These are phyloP conservation scores for Mamestra configurata DNA, from an alignment of 1,140 invertebrate genomes.

Conservation along the genomic window DNA sequence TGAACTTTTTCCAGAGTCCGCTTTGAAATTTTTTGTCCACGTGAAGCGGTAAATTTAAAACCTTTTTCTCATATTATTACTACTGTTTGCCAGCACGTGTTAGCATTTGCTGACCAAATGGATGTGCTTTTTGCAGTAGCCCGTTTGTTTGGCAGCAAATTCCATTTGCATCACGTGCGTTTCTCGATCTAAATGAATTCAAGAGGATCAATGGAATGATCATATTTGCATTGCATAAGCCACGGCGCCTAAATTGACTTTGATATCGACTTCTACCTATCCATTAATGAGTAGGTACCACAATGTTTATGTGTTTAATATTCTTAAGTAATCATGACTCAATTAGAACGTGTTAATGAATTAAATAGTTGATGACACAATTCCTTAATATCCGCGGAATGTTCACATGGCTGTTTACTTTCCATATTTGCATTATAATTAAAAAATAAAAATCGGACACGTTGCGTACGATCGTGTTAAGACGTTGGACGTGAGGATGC, in stretches of 20 bases:
- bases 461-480: slow-evolving; percentile 65
- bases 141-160: background rate
- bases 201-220: background rate
- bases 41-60: too few species aligned
- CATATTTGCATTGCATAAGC: slow-evolving; percentile 12
- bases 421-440: slow-evolving; percentile 80
- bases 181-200: background rate
- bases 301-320: slow-evolving; percentile 33
- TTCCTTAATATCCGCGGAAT: slow-evolving; percentile 66
- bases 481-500: slow-evolving; percentile 70
- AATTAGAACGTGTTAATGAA: slow-evolving; percentile 53
- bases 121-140: background rate
- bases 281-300: slow-evolving; percentile 3
- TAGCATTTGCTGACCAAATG: background rate
- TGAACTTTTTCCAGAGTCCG: too few species aligned
- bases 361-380: slow-evolving; percentile 55
- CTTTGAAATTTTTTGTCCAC: too few species aligned
- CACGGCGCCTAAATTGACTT: background rate
- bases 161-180: background rate
- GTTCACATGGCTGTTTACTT: slow-evolving; percentile 68
- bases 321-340: slow-evolving; percentile 27
- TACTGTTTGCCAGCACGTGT: too few species aligned
- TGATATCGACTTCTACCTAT: background rate
- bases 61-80: too few species aligned
- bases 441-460: slow-evolving; percentile 74